These are phyloP conservation scores for Thamnophis sirtalis DNA, from an alignment of 2,113 vertebrate genomes.

Conservation along the genomic window DNA sequence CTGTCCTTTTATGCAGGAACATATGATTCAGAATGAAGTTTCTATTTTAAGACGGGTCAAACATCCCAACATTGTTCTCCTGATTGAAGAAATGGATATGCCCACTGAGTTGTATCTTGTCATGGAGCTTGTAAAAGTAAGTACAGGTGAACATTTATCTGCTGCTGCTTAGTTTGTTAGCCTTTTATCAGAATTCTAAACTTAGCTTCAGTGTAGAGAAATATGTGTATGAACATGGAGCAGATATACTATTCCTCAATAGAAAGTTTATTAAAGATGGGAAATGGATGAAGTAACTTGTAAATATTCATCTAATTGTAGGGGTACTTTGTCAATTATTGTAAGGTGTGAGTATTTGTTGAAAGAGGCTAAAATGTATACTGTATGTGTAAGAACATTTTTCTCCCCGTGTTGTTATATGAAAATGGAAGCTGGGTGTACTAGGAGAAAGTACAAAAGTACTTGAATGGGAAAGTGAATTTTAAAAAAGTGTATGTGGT, in stretches of 20 bases:
- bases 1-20: conserved; percentile 76
- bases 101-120: conserved; percentile 89
- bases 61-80: conserved; percentile 95
- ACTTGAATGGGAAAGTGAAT: background rate
- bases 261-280: background rate
- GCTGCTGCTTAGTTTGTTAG: background rate
- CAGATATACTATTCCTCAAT: background rate
- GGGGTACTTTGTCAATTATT: background rate
- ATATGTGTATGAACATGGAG: background rate
- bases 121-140: conserved; percentile 97
- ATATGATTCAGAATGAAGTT: conserved; percentile 98
- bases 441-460: background rate
- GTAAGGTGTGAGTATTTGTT: background rate
- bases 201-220: background rate
- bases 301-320: background rate
- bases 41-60: conserved; percentile 94
- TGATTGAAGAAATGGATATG: conserved; percentile 97
- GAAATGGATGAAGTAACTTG: background rate
- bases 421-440: background rate
- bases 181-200: background rate
- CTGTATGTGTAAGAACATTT: background rate
- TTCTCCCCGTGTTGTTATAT: background rate
- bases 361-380: background rate
- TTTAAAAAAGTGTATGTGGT: background rate
- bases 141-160: conserved; percentile 25